Evolutionary conservation across 1,140 invertebrate genomes (phyloP), one percentile per base, ranked within the genome.

Genomic region (Drosophila repleta): DNA sequence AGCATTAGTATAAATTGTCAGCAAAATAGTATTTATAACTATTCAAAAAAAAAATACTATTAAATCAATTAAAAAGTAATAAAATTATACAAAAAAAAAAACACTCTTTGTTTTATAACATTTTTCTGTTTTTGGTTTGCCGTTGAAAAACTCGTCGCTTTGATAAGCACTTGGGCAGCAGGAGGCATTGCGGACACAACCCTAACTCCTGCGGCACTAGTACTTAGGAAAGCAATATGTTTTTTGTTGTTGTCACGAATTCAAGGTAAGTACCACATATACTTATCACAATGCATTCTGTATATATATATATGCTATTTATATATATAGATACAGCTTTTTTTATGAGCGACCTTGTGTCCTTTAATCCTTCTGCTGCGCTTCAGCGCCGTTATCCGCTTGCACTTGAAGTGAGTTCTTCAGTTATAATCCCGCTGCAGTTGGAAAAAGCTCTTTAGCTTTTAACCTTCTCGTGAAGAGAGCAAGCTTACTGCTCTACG

Each of bases 101-200:
- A 57, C 7, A n/a, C n/a, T n/a, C n/a, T n/a, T n/a, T n/a, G n/a
- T n/a, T n/a, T n/a, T n/a, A 0, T 8, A 10, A 2, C 6, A 29
- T 2, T 8, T 29, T 8, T 29, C 41, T 66, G 11, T 13, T 18
- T 24, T 29, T 62, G 20, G n/a, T n/a, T 2, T 39, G 56, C 18
- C 66, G 79, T 52, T 78, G 90, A 29, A 35, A 68, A 77, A 73
- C 69, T 70, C 64, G 80, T 77, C 90, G 79, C 91, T 90, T 91
- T 91, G 79, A 91, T 91, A 92, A 92, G 91, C 91, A 92, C 91
- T 92, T 90, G 89, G 83, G 91, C 91, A 91, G 91, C 91, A 92
- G 91, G 91, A 81, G 91, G 84, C 81, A 85, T 75, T 84, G 70
- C 76, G 72, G 73, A 73, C 76, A 78, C 79, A 73, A 64, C 85